Evolutionary conservation across 2,888 invertebrate species (phyloP), one percentile per base, ranked within the genome.

Genomic region (Iphiclides podalirius): DNA sequence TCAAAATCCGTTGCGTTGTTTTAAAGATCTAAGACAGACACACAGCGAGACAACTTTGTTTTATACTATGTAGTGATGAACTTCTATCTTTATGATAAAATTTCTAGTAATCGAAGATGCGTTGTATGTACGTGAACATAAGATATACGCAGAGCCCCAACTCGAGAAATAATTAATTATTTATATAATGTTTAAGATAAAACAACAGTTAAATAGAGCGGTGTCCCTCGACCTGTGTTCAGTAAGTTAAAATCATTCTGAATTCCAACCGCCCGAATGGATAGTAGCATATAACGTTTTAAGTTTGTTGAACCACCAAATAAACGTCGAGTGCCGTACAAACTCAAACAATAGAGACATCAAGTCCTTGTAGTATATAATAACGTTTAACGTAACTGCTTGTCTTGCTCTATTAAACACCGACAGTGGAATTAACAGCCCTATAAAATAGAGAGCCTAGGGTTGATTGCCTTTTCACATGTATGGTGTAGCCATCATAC

Each of bases 371-470:
- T 11, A 12, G 41, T 31, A 31, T 11, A 31, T 41, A 16, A 41
- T 41, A 33, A 33, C 41, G 41, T 41, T 41, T 16, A 41, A 41
- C n/a, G 11, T 28, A 17, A 41, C 33, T 17, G 41, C 33, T 17
- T 41, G 41, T 41, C 41, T 33, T 33, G 41, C 41, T 41, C 41
- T 41, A 33, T 41, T 41, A 33, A 41, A 41, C 41, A 41, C 41
- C 17, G 41, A 33, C 31, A 12, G 41, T 16, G 41, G 33, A 41
- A 33, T 41, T 41, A 41, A 41, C 17, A 33, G 33, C 33, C 1
- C 33, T 13, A 33, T 33, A 41, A 41, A 41, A 17, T 17, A 41
- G 33, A 16, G 15, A 16, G 33, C 17, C 26, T 41, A 33, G 12
- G 17, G 41, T 16, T 11, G 39, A 26, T 39, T 39, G 26, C 39